Conservation (phyloP, 2,113 vertebrate species). For the Setophaga coronata region DNA sequence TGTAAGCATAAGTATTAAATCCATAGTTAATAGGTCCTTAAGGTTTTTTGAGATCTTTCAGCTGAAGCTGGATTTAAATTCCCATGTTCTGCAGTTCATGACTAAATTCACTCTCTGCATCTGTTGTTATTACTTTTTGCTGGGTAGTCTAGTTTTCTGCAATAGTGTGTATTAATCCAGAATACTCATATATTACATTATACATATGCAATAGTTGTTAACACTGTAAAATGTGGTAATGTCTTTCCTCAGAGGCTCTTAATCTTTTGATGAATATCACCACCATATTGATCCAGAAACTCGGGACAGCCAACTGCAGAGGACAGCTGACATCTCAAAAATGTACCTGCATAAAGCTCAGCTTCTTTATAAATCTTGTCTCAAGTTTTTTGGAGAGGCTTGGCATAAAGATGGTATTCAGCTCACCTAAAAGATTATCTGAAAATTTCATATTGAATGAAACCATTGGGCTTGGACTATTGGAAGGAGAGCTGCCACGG, state of each 20-base stretch:
- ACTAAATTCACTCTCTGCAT: constrained; percentile 21
- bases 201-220: constrained; percentile 1
- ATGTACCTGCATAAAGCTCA: background rate
- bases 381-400: background rate
- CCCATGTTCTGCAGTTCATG: background rate
- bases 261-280: background rate
- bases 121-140: background rate
- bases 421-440: background rate
- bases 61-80: constrained; percentile 33
- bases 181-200: background rate
- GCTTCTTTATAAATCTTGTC: background rate
- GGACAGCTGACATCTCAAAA: background rate
- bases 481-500: background rate
- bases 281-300: background rate
- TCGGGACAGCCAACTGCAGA: background rate
- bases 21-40: constrained; percentile 36
- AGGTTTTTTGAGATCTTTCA: constrained; percentile 15
- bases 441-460: background rate
- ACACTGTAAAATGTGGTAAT: background rate
- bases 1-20: constrained; percentile 27
- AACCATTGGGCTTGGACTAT: background rate
- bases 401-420: background rate
- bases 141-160: background rate
- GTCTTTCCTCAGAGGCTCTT: background rate
- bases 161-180: background rate